A percentile compares a stretch with the other conserved stretches of the same genome.
Conservation (phyloP, 2,888 invertebrate genomes). For the Ochropleura leucogaster region DNA sequence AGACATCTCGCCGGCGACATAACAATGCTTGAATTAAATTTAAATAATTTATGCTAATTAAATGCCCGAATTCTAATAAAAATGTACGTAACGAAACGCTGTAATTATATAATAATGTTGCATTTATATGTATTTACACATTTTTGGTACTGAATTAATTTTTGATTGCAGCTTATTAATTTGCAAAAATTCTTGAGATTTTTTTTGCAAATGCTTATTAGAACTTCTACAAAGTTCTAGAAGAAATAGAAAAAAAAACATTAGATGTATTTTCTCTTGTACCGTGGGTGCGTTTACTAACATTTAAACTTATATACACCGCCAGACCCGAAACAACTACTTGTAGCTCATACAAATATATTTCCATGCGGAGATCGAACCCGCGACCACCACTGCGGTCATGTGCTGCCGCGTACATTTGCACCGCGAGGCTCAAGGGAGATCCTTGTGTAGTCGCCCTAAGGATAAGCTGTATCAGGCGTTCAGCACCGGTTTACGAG, state of each 20-base stretch:
- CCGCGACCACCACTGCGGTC: no score
- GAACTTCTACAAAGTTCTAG: neutral
- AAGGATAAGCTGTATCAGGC: no score
- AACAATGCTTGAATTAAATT: constrained; percentile 62
- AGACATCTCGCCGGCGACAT: constrained; percentile 30
- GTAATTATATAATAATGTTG: constrained; percentile 57
- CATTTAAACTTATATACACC: no score
- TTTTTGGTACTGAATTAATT: constrained; percentile 45
- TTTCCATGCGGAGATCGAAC: no score
- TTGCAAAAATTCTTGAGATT: constrained; percentile 17
- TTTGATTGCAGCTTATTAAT: constrained; percentile 22
- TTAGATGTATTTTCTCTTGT: no score
- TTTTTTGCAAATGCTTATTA: constrained; percentile 4
- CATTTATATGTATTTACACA: constrained; percentile 48
- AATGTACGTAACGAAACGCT: constrained; percentile 50
- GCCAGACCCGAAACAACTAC: no score
- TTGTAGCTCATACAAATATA: no score
- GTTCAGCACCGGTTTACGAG: no score
- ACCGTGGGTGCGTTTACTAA: no score
- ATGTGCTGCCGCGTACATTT: no score
- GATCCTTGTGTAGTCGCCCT: no score
- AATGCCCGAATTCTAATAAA: constrained; percentile 57
- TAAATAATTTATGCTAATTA: constrained; percentile 59
- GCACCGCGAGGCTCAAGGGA: no score
- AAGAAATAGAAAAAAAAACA: neutral